phyloP scores from a whole-genome alignment of 92 coral and sea anemone species.

The Phenganax marumi region DNA sequence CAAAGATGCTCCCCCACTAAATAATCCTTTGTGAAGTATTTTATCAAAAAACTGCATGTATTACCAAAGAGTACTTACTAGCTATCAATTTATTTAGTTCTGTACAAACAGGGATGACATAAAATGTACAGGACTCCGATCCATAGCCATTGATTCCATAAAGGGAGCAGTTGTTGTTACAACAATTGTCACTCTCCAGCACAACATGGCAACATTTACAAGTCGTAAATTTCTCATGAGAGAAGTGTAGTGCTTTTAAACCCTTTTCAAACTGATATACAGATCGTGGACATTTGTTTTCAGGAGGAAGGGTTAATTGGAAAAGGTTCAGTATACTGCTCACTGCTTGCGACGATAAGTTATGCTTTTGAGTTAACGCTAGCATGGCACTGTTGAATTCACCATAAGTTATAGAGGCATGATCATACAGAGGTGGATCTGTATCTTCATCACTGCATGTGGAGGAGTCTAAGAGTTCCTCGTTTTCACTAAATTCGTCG shows the following conservation, averaged over 20 bases:
- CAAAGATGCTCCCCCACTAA: too few species aligned
- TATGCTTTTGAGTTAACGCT: not conserved
- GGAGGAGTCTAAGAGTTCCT: not conserved
- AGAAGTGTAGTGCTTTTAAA: not conserved
- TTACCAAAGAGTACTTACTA: too few species aligned
- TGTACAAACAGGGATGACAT: constrained; percentile 18
- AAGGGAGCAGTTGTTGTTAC: not conserved
- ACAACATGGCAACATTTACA: not conserved
- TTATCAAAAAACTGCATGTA: too few species aligned
- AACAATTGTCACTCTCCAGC: not conserved
- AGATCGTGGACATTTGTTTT: not conserved
- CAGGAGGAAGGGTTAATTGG: not conserved
- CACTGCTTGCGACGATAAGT: not conserved
- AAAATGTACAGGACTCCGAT: constrained; percentile 36
- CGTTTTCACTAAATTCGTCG: not conserved
- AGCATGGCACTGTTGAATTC: not conserved
- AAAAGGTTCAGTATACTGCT: not conserved
- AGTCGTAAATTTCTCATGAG: not conserved
- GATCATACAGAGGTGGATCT: not conserved
- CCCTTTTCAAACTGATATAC: not conserved
- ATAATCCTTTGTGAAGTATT: too few species aligned
- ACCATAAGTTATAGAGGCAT: not conserved
- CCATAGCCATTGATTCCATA: constrained; percentile 36
- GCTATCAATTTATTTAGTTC: too few species aligned
- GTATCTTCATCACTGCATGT: not conserved